These are phyloP conservation scores for Thinocorus orbignyianus DNA, from an alignment of 2,113 vertebrate genomes.

Conservation along the genomic window DNA sequence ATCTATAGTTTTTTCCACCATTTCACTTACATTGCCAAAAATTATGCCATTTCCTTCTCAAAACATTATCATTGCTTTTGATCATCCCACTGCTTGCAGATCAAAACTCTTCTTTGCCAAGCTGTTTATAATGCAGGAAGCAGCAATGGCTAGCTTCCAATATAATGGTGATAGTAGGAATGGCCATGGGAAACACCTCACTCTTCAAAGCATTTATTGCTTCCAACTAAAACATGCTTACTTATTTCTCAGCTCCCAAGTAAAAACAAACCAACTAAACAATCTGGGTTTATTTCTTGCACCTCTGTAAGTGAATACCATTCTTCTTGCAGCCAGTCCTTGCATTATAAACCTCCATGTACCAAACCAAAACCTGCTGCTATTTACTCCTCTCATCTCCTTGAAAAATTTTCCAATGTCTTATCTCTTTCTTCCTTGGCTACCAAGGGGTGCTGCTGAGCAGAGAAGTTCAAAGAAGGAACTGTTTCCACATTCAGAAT, in stretches of 20 bases:
- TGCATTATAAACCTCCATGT: not conserved
- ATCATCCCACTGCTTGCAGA: conserved; percentile 14
- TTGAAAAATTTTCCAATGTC: not conserved
- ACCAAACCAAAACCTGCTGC: not conserved
- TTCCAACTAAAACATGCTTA: not conserved
- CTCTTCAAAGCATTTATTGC: not conserved
- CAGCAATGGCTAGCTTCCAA: not conserved
- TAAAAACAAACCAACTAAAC: not conserved
- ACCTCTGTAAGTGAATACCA: not conserved
- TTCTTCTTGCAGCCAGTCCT: not conserved
- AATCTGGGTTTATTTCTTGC: not conserved
- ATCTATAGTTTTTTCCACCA: not conserved
- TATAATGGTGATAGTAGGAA: not conserved
- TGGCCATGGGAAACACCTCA: not conserved
- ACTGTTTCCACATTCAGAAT: not conserved
- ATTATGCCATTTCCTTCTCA: conserved; percentile 46
- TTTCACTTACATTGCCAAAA: conserved; percentile 21
- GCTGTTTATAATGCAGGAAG: conserved; percentile 2
- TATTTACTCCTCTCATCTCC: not conserved
- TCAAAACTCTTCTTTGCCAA: conserved; percentile 8
- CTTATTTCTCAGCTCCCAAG: not conserved
- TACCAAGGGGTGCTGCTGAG: not conserved
- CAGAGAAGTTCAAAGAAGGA: not conserved
- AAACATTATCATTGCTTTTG: conserved; percentile 47
- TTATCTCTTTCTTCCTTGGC: not conserved